Evolutionary conservation across 2,797 vertebrate species (phyloP).

Genomic region (Hydrophis major): DNA sequence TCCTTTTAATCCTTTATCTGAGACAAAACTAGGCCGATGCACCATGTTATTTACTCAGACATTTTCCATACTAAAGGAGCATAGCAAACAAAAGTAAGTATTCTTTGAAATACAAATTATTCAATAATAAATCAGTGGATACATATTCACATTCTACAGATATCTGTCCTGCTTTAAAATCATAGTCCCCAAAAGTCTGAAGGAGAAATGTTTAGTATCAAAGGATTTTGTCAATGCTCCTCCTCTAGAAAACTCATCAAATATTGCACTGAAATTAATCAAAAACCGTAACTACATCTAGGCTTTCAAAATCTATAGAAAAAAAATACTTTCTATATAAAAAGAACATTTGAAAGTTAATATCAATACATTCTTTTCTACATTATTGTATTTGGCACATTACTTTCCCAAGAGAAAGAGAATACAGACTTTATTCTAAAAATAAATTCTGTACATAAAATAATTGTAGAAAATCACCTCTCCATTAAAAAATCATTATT

Average conservation of each 20-base stretch:
- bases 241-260: background rate
- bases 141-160: constrained; percentile 23
- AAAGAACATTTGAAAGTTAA: background rate
- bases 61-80: constrained; percentile 31
- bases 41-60: constrained; percentile 35
- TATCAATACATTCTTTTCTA: background rate
- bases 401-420: background rate
- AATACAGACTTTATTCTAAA: background rate
- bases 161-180: constrained; percentile 47
- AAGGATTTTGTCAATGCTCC: constrained; percentile 22
- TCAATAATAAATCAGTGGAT: constrained; percentile 33
- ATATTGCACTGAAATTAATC: background rate
- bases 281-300: background rate
- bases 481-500: background rate
- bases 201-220: constrained; percentile 41
- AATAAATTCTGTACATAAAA: background rate
- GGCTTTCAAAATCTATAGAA: background rate
- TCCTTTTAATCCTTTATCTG: background rate
- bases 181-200: constrained; percentile 44
- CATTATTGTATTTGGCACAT: background rate
- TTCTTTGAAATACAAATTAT: constrained; percentile 35
- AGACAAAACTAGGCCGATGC: background rate
- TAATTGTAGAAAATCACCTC: background rate
- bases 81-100: constrained; percentile 55
- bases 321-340: background rate